Evolutionary conservation across 2,888 invertebrate genomes (phyloP).

Genomic region (Notocelia uddmanniana): DNA sequence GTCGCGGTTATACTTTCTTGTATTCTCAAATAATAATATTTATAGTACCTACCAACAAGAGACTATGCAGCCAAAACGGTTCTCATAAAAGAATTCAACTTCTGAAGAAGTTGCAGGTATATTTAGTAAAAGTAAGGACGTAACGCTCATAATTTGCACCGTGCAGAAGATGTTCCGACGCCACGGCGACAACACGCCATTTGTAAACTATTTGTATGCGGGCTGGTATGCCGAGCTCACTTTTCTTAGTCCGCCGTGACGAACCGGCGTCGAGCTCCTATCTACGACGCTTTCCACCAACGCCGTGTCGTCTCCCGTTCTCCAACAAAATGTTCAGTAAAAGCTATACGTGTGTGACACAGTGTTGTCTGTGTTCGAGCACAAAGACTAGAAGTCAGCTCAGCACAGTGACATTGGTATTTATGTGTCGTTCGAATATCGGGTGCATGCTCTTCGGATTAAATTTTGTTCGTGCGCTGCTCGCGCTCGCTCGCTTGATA

Average conservation of each 20-base stretch:
- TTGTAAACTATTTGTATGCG: conserved; percentile 87
- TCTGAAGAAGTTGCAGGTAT: not conserved
- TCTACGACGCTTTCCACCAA: conserved; percentile 58
- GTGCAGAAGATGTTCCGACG: conserved; percentile 50
- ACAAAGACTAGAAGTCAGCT: conserved; percentile 49
- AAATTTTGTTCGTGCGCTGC: conserved; percentile 66
- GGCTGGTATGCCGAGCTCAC: conserved; percentile 73
- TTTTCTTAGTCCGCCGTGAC: conserved; percentile 82
- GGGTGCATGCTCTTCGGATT: conserved; percentile 66
- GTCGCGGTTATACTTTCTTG: too few species aligned
- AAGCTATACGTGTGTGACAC: conserved; percentile 43
- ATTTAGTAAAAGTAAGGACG: not conserved
- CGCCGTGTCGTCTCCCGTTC: conserved; percentile 38
- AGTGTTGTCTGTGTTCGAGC: conserved; percentile 24
- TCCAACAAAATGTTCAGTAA: conserved; percentile 39
- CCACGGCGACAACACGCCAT: conserved; percentile 71
- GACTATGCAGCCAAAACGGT: not conserved
- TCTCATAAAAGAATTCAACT: not conserved
- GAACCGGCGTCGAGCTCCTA: conserved; percentile 63
- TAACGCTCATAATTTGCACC: conserved; percentile 33
- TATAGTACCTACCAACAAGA: too few species aligned
- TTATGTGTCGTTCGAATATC: conserved; percentile 66
- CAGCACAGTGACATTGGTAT: conserved; percentile 63
- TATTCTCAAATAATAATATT: too few species aligned
- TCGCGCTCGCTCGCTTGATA: conserved; percentile 62